Evolutionary conservation across 2,113 vertebrate species (phyloP), one percentile per base, ranked within the genome.

Genomic region (Brienomyrus longianalis): DNA sequence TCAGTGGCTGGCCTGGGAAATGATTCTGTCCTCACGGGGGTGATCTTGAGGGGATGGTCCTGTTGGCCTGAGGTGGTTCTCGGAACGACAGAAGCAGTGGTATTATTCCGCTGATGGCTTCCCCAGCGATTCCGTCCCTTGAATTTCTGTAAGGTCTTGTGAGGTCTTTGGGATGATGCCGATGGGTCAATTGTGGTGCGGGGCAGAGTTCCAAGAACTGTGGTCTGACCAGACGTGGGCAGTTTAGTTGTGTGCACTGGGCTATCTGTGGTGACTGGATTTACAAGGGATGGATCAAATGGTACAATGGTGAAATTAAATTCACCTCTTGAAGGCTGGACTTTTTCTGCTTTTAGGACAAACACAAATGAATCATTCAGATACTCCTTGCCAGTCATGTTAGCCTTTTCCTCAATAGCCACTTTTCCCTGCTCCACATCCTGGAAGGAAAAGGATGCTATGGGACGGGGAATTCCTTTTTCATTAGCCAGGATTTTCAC

Each of bases 281-380:
- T 94, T 27, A 90, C 45, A 90, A 95, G 85, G 0, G 47, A 77
- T 89, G 93, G 92, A 89, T 95, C 94, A 89, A 94, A 94, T 3
- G 96, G 95, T 85, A 97, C 93, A 0, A 98, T 93, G 52, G 93
- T 96, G 90, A 97, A 99, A 23, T 91, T 89, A 88, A 99, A 95
- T 91, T 90, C 94, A 19, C 96, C 96, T 5, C 93, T 84, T 1
- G 96, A 97, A 90, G 97, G 96, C 91, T 97, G 97, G 8, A 98
- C 90, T 4, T 92, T 93, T 48, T 96, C 95, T 87, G 97, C 97
- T 94, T 95, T 96, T 90, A 99, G 93, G 1, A 97, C 27, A 94
- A 98, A 98, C 0, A 91, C 92, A 77, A 99, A 95, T 0, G 97
- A 98, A 89, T 98, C 97, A 70, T 96, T 97, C n/a, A 98, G 88